Percentiles rank a stretch among this genome's conserved stretches.
Conservation (phyloP, 2,113 vertebrate genomes). For the Bothrops jararaca region DNA sequence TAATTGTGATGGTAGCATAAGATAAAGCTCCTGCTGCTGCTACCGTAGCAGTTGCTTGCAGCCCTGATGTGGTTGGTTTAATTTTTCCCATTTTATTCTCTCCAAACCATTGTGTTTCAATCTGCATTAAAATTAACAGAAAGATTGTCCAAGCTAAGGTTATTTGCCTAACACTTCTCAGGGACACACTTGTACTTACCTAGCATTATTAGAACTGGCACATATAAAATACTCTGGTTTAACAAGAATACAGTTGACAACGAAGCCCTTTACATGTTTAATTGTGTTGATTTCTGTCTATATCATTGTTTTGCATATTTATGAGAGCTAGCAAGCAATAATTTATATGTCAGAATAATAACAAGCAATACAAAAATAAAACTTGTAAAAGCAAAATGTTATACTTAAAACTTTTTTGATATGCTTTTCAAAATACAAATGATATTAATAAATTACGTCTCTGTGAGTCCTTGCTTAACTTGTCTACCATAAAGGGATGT, state of each 20-base stretch:
- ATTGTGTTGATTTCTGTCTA: conserved; percentile 74
- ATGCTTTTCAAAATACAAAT: conserved; percentile 78
- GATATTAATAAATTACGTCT: conserved; percentile 61
- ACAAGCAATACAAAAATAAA: conserved; percentile 78
- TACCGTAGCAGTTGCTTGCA: neutral
- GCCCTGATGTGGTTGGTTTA: neutral
- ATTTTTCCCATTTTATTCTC: conserved; percentile 37
- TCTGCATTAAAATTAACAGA: conserved; percentile 60
- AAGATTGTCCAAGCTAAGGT: conserved; percentile 59
- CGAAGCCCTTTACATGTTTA: conserved; percentile 62
- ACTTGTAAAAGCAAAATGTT: conserved; percentile 70
- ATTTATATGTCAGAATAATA: conserved; percentile 79
- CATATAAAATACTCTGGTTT: conserved; percentile 73
- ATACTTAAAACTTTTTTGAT: conserved; percentile 74
- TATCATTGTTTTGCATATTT: conserved; percentile 73
- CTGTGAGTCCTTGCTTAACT: conserved; percentile 40
- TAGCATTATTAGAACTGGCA: conserved; percentile 65
- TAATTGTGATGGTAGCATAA: neutral
- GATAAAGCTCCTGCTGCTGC: neutral
- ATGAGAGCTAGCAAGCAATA: conserved; percentile 81
- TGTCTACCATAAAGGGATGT: neutral
- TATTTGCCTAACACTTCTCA: conserved; percentile 74
- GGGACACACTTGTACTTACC: conserved; percentile 74
- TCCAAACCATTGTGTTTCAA: conserved; percentile 50
- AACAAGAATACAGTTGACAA: conserved; percentile 69